Conservation (phyloP, 2,113 vertebrate genomes). For the Rhagologus leucostigma region DNA sequence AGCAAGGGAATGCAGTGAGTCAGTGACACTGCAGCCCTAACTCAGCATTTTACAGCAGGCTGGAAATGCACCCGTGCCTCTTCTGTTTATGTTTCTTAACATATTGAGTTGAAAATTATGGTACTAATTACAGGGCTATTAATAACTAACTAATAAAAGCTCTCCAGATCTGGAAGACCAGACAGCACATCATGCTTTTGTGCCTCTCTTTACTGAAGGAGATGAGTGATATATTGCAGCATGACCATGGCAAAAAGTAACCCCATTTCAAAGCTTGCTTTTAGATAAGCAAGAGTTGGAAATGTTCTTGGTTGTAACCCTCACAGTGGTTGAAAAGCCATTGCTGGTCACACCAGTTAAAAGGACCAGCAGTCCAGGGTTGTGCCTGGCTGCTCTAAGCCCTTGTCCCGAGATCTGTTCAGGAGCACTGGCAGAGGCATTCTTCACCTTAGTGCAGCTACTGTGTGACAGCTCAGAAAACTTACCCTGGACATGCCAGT, state of each 20-base stretch:
- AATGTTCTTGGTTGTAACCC: neutral
- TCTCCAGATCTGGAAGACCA: neutral
- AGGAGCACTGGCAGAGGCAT: neutral
- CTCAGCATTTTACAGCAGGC: neutral
- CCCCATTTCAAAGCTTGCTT: neutral
- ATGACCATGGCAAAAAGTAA: neutral
- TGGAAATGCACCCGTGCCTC: neutral
- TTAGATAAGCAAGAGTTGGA: neutral
- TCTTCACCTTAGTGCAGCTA: neutral
- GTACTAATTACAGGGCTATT: neutral
- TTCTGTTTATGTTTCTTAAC: neutral
- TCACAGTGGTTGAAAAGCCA: neutral
- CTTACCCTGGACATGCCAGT: neutral
- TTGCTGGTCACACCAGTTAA: neutral
- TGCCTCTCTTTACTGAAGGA: neutral
- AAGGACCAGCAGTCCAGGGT: neutral
- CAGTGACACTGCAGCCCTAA: neutral
- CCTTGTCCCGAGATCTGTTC: accelerated
- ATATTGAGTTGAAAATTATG: neutral
- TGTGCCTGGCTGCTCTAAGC: neutral
- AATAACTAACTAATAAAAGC: neutral
- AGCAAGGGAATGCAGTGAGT: too few relatives aligned
- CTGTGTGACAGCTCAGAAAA: neutral
- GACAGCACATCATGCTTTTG: neutral
- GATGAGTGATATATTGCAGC: neutral